A percentile compares a stretch with the other conserved stretches of the same genome.
Conservation (phyloP, 2,888 invertebrate genomes). For the Blastobasis lacticolella region DNA sequence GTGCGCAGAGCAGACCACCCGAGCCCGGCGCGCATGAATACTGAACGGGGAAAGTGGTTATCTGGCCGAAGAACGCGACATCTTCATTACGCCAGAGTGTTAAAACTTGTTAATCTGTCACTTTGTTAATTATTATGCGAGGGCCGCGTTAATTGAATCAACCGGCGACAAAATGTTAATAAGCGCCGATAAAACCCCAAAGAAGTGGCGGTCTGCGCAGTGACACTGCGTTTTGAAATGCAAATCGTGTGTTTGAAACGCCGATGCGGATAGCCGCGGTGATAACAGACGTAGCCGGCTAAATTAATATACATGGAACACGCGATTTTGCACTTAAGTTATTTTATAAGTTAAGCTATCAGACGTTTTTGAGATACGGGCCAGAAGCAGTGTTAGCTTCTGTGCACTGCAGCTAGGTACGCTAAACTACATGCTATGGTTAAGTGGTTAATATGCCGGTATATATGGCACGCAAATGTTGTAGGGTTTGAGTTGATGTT, state of each 20-base stretch:
- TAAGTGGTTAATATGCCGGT: no score
- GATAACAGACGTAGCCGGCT: slow-evolving; percentile 38
- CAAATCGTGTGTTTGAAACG: slow-evolving; percentile 50
- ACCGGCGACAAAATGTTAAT: slow-evolving; percentile 70
- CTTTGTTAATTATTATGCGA: slow-evolving; percentile 65
- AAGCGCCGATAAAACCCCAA: slow-evolving; percentile 47
- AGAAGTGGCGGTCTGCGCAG: slow-evolving; percentile 18
- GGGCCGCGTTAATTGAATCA: slow-evolving; percentile 62
- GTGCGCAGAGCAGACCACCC: slow-evolving; percentile 27
- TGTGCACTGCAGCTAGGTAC: no score
- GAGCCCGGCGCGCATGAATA: slow-evolving; percentile 27
- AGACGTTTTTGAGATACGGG: slow-evolving; percentile 3
- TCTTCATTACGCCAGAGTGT: slow-evolving; percentile 70
- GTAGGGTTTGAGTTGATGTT: no score
- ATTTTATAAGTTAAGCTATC: slow-evolving; percentile 16
- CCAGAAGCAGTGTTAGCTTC: no score
- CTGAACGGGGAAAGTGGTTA: slow-evolving; percentile 28
- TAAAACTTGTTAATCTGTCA: slow-evolving; percentile 70
- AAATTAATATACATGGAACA: slow-evolving; percentile 51
- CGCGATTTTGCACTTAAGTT: slow-evolving; percentile 45
- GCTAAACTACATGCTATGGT: slow-evolving; percentile 6
- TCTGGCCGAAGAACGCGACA: slow-evolving; percentile 44
- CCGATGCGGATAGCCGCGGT: slow-evolving; percentile 37
- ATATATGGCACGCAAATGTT: no score
- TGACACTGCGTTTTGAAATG: slow-evolving; percentile 37